phyloP scores from a whole-genome alignment of 2,888 invertebrate species.

The Cheilosia vulpina region DNA sequence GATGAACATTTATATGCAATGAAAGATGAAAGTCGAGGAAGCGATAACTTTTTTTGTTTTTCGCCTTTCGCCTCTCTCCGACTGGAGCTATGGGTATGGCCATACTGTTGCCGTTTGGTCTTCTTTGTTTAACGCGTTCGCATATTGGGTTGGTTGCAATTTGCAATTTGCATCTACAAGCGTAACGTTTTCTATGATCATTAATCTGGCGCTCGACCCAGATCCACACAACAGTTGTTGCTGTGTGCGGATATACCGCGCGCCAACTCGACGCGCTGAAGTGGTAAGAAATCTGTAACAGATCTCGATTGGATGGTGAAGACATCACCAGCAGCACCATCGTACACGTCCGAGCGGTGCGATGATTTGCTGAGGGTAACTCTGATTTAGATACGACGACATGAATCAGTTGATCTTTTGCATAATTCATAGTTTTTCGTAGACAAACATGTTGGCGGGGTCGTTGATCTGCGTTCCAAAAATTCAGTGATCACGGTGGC shows the following conservation, averaged over 20 bases:
- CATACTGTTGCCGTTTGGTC: constrained; percentile 2
- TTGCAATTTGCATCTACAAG: constrained; percentile 71
- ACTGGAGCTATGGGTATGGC: background rate
- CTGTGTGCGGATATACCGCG: constrained; percentile 11
- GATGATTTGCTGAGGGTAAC: constrained; percentile 39
- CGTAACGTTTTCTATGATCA: constrained; percentile 67
- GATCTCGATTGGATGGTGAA: constrained; percentile 44
- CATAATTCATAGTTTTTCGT: constrained; percentile 51
- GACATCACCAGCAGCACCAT: constrained; percentile 5
- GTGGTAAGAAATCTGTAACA: constrained; percentile 53
- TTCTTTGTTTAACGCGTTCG: constrained; percentile 7
- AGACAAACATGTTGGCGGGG: constrained; percentile 24
- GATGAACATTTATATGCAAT: constrained; percentile 43
- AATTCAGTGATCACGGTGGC: constrained; percentile 9
- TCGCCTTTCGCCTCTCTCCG: background rate
- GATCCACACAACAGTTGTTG: constrained; percentile 43
- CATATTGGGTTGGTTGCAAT: constrained; percentile 15
- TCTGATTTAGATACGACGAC: constrained; percentile 32
- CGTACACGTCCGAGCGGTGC: constrained; percentile 1
- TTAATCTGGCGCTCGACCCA: constrained; percentile 68
- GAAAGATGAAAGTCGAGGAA: constrained; percentile 57
- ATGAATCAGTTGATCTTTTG: constrained; percentile 67
- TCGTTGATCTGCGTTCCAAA: constrained; percentile 43
- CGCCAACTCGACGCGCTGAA: constrained; percentile 7
- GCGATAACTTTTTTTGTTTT: constrained; percentile 36